Base-by-base conservation (phyloP, 2,888 invertebrate species). In the Colletes collaris region DNA sequence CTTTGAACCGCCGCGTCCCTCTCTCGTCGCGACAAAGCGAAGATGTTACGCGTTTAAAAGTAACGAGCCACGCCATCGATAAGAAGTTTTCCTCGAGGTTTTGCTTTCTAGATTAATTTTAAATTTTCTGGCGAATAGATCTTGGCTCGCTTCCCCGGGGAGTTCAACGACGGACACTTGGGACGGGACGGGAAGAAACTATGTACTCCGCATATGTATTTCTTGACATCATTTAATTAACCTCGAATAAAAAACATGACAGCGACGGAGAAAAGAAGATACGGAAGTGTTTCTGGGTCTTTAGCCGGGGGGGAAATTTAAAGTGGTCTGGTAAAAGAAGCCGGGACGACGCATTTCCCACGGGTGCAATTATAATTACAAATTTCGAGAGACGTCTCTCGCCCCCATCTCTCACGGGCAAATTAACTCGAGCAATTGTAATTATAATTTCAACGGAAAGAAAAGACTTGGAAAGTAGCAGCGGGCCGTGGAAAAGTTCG, bases 311-410 rank as follows among this genome's bases (percentile, higher is more conserved):
- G 46, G 5, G 37, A 49, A 65, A 78, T 76, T 76, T 60, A 69
- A 35, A 59, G 64, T 59, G 59, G 40, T 60, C 69, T 11, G 53
- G 35, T 62, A 59, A 76, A 70, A 52, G 60, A 76, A 55, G 27
- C 53, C 27, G 40, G 10, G 50, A 19, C 59, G 44, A 35, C 46
- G 27, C 46, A 49, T 65, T 78, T 65, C 60, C 60, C 64, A 50
- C 50, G 69, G 44, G 13, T n/a, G 27, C 44, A 69, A 78, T 78
- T 76, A 78, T 76, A 78, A 78, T 78, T 65, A 76, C 76, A 79
- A 76, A 79, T 79, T 71, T 70, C 64, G 37, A 46, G 53, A 59
- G 37, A n/a, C 55, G 62, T 44, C 49, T 67, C 56, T 27, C 66
- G 66, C 4, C 16, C 70, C 52, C 44, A 8, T 8, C 10, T 46